Evolutionary conservation across 2,797 vertebrate species (phyloP).

Genomic region (Lepidocolaptes lacrymiger): DNA sequence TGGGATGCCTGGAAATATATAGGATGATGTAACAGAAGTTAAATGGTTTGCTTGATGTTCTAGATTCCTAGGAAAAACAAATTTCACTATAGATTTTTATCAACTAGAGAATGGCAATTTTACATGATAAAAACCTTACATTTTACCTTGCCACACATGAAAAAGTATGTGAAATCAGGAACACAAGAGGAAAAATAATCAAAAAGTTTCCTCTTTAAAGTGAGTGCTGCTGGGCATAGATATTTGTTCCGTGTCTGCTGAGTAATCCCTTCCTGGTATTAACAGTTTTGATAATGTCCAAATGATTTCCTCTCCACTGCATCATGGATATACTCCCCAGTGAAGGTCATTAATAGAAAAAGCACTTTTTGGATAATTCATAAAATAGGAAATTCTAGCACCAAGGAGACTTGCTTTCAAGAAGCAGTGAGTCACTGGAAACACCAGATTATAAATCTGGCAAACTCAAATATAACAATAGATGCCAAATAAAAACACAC

Average conservation of each 20-base stretch:
- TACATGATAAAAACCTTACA: background rate
- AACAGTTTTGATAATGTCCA: background rate
- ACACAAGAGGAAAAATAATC: background rate
- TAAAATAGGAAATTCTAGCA: constrained; percentile 40
- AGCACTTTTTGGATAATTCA: background rate
- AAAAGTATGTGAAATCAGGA: background rate
- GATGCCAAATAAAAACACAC: constrained; percentile 38
- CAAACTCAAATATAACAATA: background rate
- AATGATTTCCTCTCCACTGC: constrained; percentile 1
- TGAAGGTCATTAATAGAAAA: background rate
- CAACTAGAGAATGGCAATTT: background rate
- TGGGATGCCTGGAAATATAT: background rate
- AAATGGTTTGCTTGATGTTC: background rate
- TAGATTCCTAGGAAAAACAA: background rate
- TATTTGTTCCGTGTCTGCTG: background rate
- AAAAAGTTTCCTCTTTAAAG: background rate
- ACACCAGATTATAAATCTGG: background rate
- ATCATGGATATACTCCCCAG: constrained; percentile 18
- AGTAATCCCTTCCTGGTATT: constrained; percentile 41
- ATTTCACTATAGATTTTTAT: background rate
- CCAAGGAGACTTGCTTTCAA: constrained; percentile 31
- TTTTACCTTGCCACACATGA: background rate
- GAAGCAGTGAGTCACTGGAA: constrained; percentile 51
- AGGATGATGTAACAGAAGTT: background rate
- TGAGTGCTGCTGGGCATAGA: background rate